These are phyloP conservation scores for Corythornis leucogaster DNA, from an alignment of 2,797 vertebrate species.

Conservation along the genomic window DNA sequence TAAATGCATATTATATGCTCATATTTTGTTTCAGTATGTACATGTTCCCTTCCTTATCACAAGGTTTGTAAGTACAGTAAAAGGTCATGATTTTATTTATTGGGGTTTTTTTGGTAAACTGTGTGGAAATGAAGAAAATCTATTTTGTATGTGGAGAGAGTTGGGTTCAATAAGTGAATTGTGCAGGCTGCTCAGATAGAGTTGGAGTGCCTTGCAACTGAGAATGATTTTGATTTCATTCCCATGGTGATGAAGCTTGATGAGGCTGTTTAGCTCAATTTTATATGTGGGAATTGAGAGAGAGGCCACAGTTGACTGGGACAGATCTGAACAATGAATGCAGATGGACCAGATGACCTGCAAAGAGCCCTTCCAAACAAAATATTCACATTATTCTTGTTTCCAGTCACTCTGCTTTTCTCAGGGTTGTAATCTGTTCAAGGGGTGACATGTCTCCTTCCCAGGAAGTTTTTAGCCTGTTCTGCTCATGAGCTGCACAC, in stretches of 20 bases:
- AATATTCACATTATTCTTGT: background rate
- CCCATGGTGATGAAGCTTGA: rapidly evolving
- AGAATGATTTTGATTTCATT: background rate
- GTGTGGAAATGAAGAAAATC: background rate
- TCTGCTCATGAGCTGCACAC: background rate
- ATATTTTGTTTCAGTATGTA: background rate
- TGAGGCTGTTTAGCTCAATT: background rate
- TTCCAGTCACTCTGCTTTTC: background rate
- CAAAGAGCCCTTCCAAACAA: background rate
- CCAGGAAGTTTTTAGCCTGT: background rate
- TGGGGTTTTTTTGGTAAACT: background rate
- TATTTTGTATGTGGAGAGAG: background rate
- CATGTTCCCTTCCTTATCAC: background rate
- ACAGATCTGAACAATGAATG: background rate
- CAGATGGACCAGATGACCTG: background rate
- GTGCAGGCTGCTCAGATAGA: rapidly evolving
- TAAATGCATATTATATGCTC: background rate
- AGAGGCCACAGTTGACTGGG: background rate
- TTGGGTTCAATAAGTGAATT: background rate
- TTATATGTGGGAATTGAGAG: background rate
- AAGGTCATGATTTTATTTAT: background rate
- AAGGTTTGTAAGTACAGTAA: background rate
- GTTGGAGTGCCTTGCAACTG: background rate
- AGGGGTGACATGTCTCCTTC: background rate
- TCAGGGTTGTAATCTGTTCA: background rate